Evolutionary conservation across 2,888 invertebrate genomes (phyloP), one percentile per base, ranked within the genome.

Genomic region (Oconnorella tubifera): DNA sequence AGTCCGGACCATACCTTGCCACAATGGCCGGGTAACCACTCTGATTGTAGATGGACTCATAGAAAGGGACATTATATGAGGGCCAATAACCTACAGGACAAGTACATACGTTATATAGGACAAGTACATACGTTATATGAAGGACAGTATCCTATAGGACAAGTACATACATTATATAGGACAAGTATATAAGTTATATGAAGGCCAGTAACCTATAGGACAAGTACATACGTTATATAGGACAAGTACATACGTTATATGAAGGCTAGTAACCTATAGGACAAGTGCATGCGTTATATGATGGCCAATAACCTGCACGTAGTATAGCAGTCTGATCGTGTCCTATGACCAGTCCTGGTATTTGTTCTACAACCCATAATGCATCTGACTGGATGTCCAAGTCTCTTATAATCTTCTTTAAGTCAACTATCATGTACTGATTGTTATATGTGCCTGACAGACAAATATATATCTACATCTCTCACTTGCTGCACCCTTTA

Each of bases 371-470:
- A 27, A 81, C 76, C 76, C 77, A 80, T 58, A 81, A 69, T 32
- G 80, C 75, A 61, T 71, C 75, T 19, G 40, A 40, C 40, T 40
- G 40, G 6, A 78, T 70, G 25, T 56, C 55, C 33, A 71, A 63
- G 10, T 71, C 68, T 59, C 75, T 72, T 23, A 72, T 53, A 23
- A 81, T 73, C 64, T 73, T 69, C 59, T 77, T 79, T 68, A 79
- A 69, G 65, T 81, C 80, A 19, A 81, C 62, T 0, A 81, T 69
- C 80, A 81, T 80, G 66, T 80, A 81, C 74, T 81, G 81, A 67
- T 81, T 81, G 69, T 81, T 81, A 69, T 81, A 81, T 0, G 81
- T 80, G 0, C 80, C 80, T 80, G 69, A 19, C 64, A n/a, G n/a
- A n/a, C n/a, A n/a, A n/a, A n/a, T n/a, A n/a, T n/a, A n/a, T n/a